Evolutionary conservation across 2,888 invertebrate genomes (phyloP).

Genomic region (Cephus sareptanus): DNA sequence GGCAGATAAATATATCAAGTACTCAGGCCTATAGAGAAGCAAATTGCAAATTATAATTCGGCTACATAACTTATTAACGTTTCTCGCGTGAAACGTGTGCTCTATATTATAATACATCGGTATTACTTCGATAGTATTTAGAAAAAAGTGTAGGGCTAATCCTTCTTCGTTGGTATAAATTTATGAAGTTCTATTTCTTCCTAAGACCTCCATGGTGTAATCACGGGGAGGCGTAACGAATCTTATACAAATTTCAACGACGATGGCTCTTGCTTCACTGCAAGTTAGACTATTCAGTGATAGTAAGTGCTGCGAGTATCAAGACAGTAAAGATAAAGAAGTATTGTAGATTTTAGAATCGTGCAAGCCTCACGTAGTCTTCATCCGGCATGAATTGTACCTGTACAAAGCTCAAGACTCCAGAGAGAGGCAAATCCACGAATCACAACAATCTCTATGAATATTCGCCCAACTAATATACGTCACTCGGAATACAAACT

Average conservation of each 20-base stretch:
- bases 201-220: background rate
- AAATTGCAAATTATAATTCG: background rate
- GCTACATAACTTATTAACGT: background rate
- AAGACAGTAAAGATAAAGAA: background rate
- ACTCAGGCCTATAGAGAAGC: background rate
- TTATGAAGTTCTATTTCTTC: background rate
- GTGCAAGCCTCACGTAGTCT: background rate
- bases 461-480: background rate
- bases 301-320: background rate
- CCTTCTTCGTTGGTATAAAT: background rate
- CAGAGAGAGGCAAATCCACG: too few relatives aligned
- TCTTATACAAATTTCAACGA: background rate
- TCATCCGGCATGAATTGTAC: background rate
- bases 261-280: background rate
- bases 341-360: background rate
- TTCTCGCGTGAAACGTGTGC: background rate
- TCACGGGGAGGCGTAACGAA: background rate
- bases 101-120: background rate
- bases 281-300: background rate
- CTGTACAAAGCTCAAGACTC: background rate
- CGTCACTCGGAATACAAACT: background rate
- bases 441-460: too few relatives aligned
- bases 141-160: background rate
- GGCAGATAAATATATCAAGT: conserved; percentile 47
- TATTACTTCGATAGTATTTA: background rate